Evolutionary conservation across 2,888 invertebrate species (phyloP), one percentile per base, ranked within the genome.

Genomic region (Malthinus seriepunctatus): DNA sequence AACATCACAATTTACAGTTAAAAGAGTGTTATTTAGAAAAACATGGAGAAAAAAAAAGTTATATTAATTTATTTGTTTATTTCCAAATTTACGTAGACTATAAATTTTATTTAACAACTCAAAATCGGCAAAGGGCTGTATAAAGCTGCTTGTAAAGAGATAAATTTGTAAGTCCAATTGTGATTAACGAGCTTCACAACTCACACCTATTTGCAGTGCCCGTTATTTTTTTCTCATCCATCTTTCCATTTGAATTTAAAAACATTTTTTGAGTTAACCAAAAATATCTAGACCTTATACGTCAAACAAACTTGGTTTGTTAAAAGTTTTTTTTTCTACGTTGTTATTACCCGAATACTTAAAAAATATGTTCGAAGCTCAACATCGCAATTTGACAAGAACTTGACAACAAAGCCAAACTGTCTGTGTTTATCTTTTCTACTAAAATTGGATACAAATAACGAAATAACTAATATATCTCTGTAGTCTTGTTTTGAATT

Each of bases 191-290:
- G 56, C 59, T 55, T 37, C 37, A 50, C 54, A 60, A 60, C 60
- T 60, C 54, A 50, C 51, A 54, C 51, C 60, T 60, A 56, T 60
- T 55, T 60, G 48, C 55, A 57, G 48, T 56, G 46, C 46, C 52
- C 34, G 51, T 54, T 52, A 63, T 63, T 58, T 61, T 52, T 63
- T 61, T 48, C 53, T 47, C 61, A 56, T 63, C 58, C 56, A 58
- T 63, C 63, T 63, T 61, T 61, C 61, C 61, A 61, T 61, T 58
- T 37, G 53, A 37, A 53, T 51, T 44, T 58, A 61, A 47, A 48
- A 44, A 39, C 60, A 56, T 59, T 61, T 56, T 55, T 33, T 56
- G 58, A 58, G 63, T 56, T 62, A 56, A 42, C 51, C 35, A 58
- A 32, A 55, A 50, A 33, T 54, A 49, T 47, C 23, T 5, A 23